A percentile compares a stretch with the other conserved stretches of the same genome.
phyloP scores from a whole-genome alignment of 2,888 invertebrate genomes.

The Digitonthophagus gazella region DNA sequence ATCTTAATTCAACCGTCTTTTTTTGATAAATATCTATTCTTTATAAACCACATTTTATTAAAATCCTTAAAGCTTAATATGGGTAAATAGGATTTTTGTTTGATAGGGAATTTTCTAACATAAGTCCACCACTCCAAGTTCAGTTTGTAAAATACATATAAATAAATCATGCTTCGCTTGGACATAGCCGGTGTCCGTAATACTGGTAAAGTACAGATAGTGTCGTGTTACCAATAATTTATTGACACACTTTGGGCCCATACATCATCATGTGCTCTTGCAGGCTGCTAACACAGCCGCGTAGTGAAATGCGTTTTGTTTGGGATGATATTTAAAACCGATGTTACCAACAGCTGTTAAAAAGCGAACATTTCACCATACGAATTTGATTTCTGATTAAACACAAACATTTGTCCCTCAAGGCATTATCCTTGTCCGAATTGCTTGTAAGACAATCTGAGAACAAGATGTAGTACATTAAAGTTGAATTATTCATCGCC shows the following conservation, averaged over 20 bases:
- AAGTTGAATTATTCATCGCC: background rate
- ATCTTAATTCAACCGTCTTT: no score
- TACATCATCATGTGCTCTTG: background rate
- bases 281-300: no score
- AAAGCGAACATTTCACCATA: background rate
- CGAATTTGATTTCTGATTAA: background rate
- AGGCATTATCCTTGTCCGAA: background rate
- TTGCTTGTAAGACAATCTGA: background rate
- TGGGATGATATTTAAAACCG: no score
- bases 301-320: background rate
- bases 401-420: background rate
- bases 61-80: no score
- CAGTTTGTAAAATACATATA: background rate
- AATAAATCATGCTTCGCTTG: background rate
- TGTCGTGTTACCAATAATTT: slow-evolving; percentile 9
- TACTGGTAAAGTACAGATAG: slow-evolving; percentile 10
- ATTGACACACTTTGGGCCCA: slow-evolving; percentile 6
- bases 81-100: background rate
- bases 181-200: background rate
- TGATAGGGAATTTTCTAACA: background rate
- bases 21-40: no score
- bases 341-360: no score
- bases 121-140: background rate
- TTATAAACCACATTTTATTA: no score
- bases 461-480: background rate